A percentile compares a stretch with the other conserved stretches of the same genome.
Conservation (phyloP, 2,113 vertebrate species). For the Alethe castanea region DNA sequence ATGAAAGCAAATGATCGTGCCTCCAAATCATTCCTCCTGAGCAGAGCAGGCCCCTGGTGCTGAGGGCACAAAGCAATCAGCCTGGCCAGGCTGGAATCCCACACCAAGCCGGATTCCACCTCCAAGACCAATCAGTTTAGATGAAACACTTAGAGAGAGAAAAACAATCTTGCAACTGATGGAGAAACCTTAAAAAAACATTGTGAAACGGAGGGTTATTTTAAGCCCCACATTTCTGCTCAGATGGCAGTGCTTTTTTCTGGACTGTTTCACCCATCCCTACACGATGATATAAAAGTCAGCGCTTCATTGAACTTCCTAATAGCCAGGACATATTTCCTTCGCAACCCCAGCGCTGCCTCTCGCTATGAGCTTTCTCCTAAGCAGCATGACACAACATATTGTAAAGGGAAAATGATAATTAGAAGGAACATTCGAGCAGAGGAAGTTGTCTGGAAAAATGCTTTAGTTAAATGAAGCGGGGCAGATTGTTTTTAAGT, state of each 20-base stretch:
- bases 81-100: neutral
- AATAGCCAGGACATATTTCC: conserved; percentile 75
- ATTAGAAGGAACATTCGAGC: conserved; percentile 73
- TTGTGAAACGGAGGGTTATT: neutral
- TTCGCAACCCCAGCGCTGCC: conserved; percentile 28
- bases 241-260: conserved; percentile 51
- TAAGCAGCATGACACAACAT: conserved; percentile 66
- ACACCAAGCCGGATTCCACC: neutral
- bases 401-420: conserved; percentile 76
- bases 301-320: conserved; percentile 70
- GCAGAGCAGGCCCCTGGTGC: neutral
- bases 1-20: neutral
- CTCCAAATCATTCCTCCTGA: neutral
- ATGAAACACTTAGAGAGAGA: neutral
- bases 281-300: conserved; percentile 62
- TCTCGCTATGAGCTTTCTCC: conserved; percentile 61
- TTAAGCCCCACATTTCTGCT: neutral
- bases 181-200: conserved; percentile 45
- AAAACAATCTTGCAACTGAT: conserved; percentile 13
- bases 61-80: conserved; percentile 1
- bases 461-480: conserved; percentile 74
- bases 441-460: conserved; percentile 76
- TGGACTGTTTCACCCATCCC: conserved; percentile 63
- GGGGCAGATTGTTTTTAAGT: conserved; percentile 64
- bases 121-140: neutral